phyloP scores from a whole-genome alignment of 2,888 invertebrate genomes.

The Thera obeliscata region DNA sequence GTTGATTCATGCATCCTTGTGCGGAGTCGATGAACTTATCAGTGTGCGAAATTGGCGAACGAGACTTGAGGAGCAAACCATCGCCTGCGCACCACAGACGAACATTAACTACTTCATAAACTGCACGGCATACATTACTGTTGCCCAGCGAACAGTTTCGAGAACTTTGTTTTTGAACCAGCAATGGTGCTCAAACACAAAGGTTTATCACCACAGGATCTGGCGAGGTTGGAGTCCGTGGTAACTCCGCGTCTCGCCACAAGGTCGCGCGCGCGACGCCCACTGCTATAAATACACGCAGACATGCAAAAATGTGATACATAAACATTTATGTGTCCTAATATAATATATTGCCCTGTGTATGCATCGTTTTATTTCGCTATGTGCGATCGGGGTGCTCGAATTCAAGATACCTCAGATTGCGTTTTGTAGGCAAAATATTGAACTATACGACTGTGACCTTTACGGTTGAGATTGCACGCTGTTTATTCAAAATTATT shows the following conservation, averaged over 20 bases:
- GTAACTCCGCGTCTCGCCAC: slow-evolving; percentile 70
- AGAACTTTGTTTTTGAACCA: slow-evolving; percentile 11
- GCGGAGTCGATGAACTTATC: slow-evolving; percentile 79
- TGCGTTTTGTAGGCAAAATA: too few relatives aligned
- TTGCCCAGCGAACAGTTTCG: background rate
- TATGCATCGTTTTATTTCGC: slow-evolving; percentile 19
- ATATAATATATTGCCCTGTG: slow-evolving; percentile 51
- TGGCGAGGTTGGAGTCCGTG: slow-evolving; percentile 46
- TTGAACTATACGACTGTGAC: too few relatives aligned
- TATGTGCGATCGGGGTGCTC: background rate
- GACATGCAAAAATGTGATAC: slow-evolving; percentile 79
- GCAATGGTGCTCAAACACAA: slow-evolving; percentile 43
- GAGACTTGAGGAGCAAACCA: slow-evolving; percentile 67
- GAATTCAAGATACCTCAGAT: background rate
- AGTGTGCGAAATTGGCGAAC: slow-evolving; percentile 81
- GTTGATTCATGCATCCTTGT: slow-evolving; percentile 64
- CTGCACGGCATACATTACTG: slow-evolving; percentile 48
- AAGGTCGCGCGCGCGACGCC: slow-evolving; percentile 79
- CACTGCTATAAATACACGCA: slow-evolving; percentile 79
- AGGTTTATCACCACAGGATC: slow-evolving; percentile 26
- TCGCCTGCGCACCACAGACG: slow-evolving; percentile 47
- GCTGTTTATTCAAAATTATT: background rate
- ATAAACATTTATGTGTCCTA: slow-evolving; percentile 71
- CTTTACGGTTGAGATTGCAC: background rate
- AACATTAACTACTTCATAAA: slow-evolving; percentile 9